These are phyloP conservation scores for Berghia stephanieae DNA, from an alignment of 1,140 invertebrate genomes.

Conservation along the genomic window DNA sequence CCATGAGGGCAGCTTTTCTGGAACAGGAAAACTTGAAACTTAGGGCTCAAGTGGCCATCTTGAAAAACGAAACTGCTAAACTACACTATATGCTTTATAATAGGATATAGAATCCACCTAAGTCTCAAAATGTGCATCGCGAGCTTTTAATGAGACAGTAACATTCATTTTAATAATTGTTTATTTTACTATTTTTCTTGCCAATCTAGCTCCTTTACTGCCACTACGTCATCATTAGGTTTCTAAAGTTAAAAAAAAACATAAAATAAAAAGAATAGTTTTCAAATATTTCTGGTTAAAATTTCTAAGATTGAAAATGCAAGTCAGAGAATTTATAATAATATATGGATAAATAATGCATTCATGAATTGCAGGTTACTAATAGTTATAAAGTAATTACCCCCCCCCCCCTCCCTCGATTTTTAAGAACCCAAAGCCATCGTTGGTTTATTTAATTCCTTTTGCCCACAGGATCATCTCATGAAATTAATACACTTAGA, in stretches of 20 bases:
- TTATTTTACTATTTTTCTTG: background rate
- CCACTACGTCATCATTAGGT: background rate
- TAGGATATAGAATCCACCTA: constrained; percentile 33
- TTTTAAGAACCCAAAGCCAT: too few relatives aligned
- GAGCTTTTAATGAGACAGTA: background rate
- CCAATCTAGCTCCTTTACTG: background rate
- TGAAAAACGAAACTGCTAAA: constrained; percentile 66
- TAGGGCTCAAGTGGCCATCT: constrained; percentile 58
- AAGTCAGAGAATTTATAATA: too few relatives aligned
- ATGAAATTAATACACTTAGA: too few relatives aligned
- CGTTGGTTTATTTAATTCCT: too few relatives aligned
- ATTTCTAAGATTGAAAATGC: too few relatives aligned
- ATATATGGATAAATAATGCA: too few relatives aligned
- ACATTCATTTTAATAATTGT: background rate
- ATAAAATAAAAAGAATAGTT: background rate
- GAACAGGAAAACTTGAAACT: constrained; percentile 67
- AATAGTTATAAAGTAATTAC: too few relatives aligned
- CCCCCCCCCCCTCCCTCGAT: too few relatives aligned
- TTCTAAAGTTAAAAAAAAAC: background rate
- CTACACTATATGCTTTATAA: constrained; percentile 71
- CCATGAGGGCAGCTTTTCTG: constrained; percentile 61
- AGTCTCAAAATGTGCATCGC: constrained; percentile 20
- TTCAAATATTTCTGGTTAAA: too few relatives aligned
- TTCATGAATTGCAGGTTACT: too few relatives aligned
- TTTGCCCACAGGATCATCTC: too few relatives aligned